Percentiles rank a stretch among this genome's conserved stretches.
phyloP scores from a whole-genome alignment of 2,113 vertebrate species.

The Taurulus bubalis region DNA sequence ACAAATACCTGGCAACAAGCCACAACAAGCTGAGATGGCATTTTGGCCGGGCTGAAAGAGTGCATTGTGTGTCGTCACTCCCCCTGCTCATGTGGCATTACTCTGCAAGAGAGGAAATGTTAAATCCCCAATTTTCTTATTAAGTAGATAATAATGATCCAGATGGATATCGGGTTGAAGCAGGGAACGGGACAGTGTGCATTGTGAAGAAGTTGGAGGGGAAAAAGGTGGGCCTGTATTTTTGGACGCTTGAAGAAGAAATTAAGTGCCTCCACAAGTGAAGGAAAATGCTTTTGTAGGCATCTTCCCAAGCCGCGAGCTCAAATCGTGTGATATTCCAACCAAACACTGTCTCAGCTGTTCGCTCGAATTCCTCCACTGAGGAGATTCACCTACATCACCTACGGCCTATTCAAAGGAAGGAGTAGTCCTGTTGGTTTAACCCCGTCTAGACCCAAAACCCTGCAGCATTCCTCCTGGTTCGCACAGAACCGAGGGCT shows the following conservation, averaged over 20 bases:
- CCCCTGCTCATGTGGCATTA: slow-evolving; percentile 15
- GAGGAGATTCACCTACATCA: slow-evolving; percentile 42
- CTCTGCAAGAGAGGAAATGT: background rate
- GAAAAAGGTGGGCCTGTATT: background rate
- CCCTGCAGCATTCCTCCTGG: slow-evolving; percentile 49
- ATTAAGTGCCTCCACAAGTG: background rate
- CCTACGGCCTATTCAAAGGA: slow-evolving; percentile 42
- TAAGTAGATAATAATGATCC: background rate
- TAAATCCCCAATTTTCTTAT: background rate
- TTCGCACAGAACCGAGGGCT: slow-evolving; percentile 29
- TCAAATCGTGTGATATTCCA: slow-evolving; percentile 6
- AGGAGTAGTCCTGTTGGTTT: slow-evolving; percentile 53
- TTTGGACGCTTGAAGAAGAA: background rate
- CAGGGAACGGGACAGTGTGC: background rate
- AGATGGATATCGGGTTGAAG: background rate
- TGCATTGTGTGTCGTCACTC: slow-evolving; percentile 27
- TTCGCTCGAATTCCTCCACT: slow-evolving; percentile 22
- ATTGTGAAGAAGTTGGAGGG: background rate
- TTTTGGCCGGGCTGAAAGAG: slow-evolving; percentile 8
- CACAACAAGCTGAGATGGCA: slow-evolving; percentile 37
- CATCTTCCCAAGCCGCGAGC: background rate
- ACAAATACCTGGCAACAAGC: slow-evolving; percentile 48
- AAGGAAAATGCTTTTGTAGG: background rate
- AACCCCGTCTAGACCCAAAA: slow-evolving; percentile 57
- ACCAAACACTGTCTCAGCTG: slow-evolving; percentile 50